These are phyloP conservation scores for Pelobates fuscus DNA, from an alignment of 2,113 vertebrate genomes.

Conservation along the genomic window DNA sequence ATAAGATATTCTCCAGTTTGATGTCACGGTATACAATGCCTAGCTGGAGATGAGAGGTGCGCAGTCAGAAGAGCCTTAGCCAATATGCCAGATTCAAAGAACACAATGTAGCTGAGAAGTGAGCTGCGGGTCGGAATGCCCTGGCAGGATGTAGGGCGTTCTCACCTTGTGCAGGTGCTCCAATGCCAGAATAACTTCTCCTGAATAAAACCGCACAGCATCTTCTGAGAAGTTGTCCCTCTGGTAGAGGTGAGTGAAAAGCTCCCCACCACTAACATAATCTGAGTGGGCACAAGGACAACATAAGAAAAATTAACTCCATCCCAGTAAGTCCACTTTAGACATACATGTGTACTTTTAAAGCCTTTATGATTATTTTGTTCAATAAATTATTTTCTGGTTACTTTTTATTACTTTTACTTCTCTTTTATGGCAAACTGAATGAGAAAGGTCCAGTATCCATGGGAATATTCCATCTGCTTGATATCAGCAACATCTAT, in stretches of 20 bases:
- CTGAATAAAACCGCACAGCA: constrained; percentile 84
- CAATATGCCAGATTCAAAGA: neutral
- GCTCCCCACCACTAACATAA: constrained; percentile 89
- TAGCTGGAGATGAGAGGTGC: constrained; percentile 65
- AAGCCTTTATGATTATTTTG: too few species aligned
- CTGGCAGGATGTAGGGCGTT: neutral
- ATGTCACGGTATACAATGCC: constrained; percentile 89
- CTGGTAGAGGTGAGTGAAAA: constrained; percentile 92
- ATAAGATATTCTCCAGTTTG: constrained; percentile 89
- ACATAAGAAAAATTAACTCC: too few species aligned
- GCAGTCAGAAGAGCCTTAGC: neutral
- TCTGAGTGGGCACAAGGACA: constrained; percentile 63
- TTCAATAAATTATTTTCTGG: too few species aligned
- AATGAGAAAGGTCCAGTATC: too few species aligned
- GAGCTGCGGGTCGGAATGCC: neutral
- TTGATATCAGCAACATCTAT: too few species aligned
- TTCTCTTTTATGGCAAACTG: too few species aligned
- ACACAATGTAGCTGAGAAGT: neutral
- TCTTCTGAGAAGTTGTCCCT: constrained; percentile 87
- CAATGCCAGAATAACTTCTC: constrained; percentile 85
- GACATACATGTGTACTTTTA: too few species aligned
- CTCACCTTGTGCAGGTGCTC: constrained; percentile 89
- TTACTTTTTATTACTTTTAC: too few species aligned
- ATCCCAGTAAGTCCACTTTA: too few species aligned
- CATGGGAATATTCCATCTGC: too few species aligned